These are phyloP conservation scores for Botia kubotai DNA, from an alignment of 2,797 vertebrate species.

Conservation along the genomic window DNA sequence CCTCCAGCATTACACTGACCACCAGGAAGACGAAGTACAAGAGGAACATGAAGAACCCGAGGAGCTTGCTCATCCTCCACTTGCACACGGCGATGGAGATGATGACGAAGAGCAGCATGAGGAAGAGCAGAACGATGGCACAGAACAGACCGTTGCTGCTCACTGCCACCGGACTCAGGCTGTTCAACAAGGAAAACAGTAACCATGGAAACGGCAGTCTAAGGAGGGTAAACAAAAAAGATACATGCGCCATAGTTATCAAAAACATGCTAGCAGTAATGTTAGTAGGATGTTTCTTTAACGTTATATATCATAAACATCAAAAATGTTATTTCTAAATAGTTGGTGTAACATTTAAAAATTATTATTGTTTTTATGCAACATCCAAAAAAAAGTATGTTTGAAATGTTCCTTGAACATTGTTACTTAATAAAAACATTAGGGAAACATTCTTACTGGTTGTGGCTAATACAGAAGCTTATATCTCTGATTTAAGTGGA, in stretches of 20 bases:
- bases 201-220: constrained; percentile 98
- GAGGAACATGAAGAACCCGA: constrained; percentile 92
- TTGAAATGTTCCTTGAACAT: too few species aligned
- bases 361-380: too few species aligned
- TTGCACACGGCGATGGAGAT: constrained; percentile 92
- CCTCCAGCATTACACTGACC: constrained; percentile 94
- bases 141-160: constrained; percentile 99
- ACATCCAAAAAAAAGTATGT: too few species aligned
- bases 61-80: constrained; percentile 96
- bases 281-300: too few species aligned
- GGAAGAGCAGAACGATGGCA: constrained; percentile 97
- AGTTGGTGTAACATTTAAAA: too few species aligned
- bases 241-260: not conserved
- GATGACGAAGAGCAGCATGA: constrained; percentile 98
- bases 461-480: too few species aligned
- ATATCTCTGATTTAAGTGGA: too few species aligned
- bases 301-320: too few species aligned
- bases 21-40: constrained; percentile 96
- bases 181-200: constrained; percentile 81
- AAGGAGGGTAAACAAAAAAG: constrained; percentile 48
- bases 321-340: too few species aligned
- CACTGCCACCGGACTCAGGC: constrained; percentile 83
- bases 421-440: too few species aligned
- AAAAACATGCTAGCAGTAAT: too few species aligned
- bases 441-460: too few species aligned